Evolutionary conservation across 64 coral and sea anemone species (phyloP), one percentile per base, ranked within the genome.

Genomic region (Stichodactyla helianthus): DNA sequence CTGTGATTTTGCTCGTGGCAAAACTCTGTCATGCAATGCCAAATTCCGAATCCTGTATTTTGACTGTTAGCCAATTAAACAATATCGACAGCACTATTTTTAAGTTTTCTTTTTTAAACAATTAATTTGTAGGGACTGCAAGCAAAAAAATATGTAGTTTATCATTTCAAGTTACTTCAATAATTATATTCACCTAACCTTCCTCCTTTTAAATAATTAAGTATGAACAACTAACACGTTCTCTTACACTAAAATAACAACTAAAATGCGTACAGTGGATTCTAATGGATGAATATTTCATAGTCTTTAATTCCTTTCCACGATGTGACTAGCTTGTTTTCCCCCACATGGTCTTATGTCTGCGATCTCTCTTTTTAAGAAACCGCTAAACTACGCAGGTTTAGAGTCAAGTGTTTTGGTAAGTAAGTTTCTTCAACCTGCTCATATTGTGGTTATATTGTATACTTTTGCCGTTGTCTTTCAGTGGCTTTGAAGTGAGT

Each of bases 181-280:
- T 65, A 65, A 65, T 65, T 9, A 65, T n/a, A 65, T 65, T 65
- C 62, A 65, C 62, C 20, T n/a, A 65, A 20, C 62, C 62, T n/a
- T 65, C 19, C 62, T 65, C 19, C 18, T 9, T 65, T 22, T 65
- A 65, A 65, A 65, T 65, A 65, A 65, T 65, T 65, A 65, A 65
- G 10, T 65, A 65, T 65, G 62, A 65, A 65, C 62, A 65, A n/a
- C 62, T 65, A 65, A 65, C 62, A 65, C 62, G 62, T 22, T 65
- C 5, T 2, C 22, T 13, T n/a, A 20, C 18, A 65, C 5, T 19
- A 65, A 65, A 65, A 65, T n/a, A 65, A 65, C 62, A 65, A 65
- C 62, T 6, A 65, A 65, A 44, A 65, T n/a, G 62, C 19, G 62
- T 65, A 13, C 62, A 65, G 19, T 6, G 62, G 22, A 65, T 65